Percentiles rank a stretch among this genome's conserved stretches.
Evolutionary conservation across 2,113 vertebrate species (phyloP).

Genomic region (Alosa alosa): DNA sequence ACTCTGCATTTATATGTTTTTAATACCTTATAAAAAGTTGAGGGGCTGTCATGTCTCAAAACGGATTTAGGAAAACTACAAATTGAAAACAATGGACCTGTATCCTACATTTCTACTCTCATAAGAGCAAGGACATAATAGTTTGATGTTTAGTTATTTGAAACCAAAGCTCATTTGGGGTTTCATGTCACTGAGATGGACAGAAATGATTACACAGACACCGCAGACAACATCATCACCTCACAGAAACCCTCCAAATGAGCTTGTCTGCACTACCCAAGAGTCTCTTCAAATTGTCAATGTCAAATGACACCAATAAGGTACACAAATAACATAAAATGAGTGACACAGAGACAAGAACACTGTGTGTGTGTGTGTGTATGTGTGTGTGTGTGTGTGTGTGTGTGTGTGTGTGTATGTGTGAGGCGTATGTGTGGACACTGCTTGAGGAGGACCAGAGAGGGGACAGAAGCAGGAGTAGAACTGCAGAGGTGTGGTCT

Average conservation of each 20-base stretch:
- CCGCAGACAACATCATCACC: neutral
- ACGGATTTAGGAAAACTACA: neutral
- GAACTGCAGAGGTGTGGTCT: neutral
- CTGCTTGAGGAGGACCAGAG: neutral
- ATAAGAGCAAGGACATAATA: neutral
- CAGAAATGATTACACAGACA: neutral
- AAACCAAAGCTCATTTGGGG: neutral
- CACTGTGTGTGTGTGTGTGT: slow-evolving; percentile 6
- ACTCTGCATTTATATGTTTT: neutral
- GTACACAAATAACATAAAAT: slow-evolving; percentile 25
- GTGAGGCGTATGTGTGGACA: neutral
- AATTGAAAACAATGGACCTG: neutral
- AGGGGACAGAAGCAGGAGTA: neutral
- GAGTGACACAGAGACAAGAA: slow-evolving; percentile 39
- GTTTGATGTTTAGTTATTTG: neutral
- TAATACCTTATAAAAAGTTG: neutral
- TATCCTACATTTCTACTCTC: neutral
- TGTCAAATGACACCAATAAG: slow-evolving; percentile 12
- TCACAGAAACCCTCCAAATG: neutral
- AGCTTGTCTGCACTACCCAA: neutral
- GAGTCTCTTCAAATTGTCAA: neutral
- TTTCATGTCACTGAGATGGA: neutral
- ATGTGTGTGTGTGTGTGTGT: neutral
- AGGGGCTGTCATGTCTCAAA: neutral
- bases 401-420: neutral